Conservation (phyloP, 2,888 invertebrate genomes). For the Rhyacophila evoluta region DNA sequence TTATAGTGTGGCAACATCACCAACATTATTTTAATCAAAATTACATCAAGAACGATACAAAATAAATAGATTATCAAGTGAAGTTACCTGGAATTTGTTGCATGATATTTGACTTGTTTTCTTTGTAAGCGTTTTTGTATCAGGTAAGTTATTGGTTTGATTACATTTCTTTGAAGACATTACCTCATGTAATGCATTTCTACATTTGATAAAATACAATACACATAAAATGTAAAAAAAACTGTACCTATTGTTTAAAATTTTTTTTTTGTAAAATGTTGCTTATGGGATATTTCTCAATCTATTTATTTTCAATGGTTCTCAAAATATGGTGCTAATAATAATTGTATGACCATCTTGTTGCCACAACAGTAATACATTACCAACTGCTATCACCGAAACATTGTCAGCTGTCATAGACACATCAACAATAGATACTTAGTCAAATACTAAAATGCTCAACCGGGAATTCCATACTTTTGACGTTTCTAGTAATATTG, state of each 20-base stretch:
- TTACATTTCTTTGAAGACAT: background rate
- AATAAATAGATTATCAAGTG: conserved; percentile 8
- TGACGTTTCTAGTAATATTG: background rate
- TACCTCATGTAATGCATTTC: background rate
- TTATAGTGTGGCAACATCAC: conserved; percentile 2
- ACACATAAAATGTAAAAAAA: too few species aligned
- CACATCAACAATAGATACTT: conserved; percentile 42
- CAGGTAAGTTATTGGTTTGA: too few species aligned
- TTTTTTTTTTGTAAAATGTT: background rate
- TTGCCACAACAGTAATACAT: conserved; percentile 10
- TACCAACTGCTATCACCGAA: conserved; percentile 40
- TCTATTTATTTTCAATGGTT: background rate
- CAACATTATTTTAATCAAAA: background rate
- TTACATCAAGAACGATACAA: background rate
- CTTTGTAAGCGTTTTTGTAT: too few species aligned
- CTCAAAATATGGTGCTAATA: background rate
- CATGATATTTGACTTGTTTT: too few species aligned
- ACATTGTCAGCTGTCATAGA: conserved; percentile 43
- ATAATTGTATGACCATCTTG: conserved; percentile 20
- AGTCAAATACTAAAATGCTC: conserved; percentile 35
- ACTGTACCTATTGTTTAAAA: too few species aligned
- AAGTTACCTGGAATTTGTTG: background rate
- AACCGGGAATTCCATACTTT: conserved; percentile 2
- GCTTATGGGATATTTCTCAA: background rate
- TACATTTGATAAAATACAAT: too few species aligned